Base-by-base conservation (phyloP, 2,113 vertebrate genomes). In the Rhinolophus sinicus region DNA sequence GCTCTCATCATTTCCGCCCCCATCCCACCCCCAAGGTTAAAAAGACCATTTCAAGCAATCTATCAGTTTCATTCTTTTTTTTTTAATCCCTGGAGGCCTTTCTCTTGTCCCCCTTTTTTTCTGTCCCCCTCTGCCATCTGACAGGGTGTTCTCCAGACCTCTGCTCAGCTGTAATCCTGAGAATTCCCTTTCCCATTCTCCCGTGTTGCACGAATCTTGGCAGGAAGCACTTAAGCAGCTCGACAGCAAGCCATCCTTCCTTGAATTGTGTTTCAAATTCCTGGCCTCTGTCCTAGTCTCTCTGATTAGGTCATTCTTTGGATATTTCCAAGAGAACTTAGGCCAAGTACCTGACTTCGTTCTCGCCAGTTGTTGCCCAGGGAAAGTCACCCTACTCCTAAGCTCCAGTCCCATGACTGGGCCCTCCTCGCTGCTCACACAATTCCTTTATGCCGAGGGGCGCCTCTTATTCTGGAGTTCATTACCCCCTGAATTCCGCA, bases 241-340 rank as follows among this genome's bases (percentile, higher is more conserved):
- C 84, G 72, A 54, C 88, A 77, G 35, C 87, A 94, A 73, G 82
- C 75, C 80, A 47, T 76, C n/a, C 93, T 95, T 97, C 92, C 89
- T 96, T 54, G 75, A 96, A 95, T 96, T 97, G 81, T 97, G 3
- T 35, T 83, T 73, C 16, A 35, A 65, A 94, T 75, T 94, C 92
- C 75, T 91, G 65, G 40, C 93, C 87, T 78, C 47, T 67, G 76
- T 69, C 86, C 89, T 90, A 30, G 86, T 83, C 24, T 50, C 76
- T 80, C 44, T 19, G 58, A 47, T 67, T n/a, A 83, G 56, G 72
- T 97, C 70, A 88, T 88, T 70, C 78, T 93, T 96, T 90, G 67
- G 50, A 65, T 60, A 78, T 8, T 83, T 13, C 30, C 77, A n/a
- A 62, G 82, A 65, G 40, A 64, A 30, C 7, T 14, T 40, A 89